Evolutionary conservation across 2,888 invertebrate genomes (phyloP).

Genomic region (Doris montereyensis): DNA sequence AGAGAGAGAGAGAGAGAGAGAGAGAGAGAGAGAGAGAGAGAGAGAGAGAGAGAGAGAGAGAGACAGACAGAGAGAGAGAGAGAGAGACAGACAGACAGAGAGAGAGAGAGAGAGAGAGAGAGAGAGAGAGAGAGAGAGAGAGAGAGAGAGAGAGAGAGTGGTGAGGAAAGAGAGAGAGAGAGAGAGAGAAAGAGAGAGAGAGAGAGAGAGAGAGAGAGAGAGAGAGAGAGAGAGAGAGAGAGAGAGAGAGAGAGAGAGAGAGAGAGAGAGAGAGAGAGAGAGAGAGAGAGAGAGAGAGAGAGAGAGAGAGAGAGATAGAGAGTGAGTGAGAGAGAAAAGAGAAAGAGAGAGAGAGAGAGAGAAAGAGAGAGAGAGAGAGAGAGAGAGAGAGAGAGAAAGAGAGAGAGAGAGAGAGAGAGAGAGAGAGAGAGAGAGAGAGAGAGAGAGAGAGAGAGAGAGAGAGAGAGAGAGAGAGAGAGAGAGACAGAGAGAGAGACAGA

Average conservation of each 20-base stretch:
- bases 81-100: background rate
- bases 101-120: background rate
- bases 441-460: too few species aligned
- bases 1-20: background rate
- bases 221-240: background rate
- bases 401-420: too few species aligned
- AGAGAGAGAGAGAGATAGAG: too few species aligned
- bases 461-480: too few species aligned
- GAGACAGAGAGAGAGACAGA: too few species aligned
- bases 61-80: background rate
- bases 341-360: too few species aligned
- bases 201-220: background rate
- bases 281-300: too few species aligned
- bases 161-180: background rate
- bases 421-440: too few species aligned
- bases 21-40: background rate
- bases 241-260: background rate
- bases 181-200: background rate
- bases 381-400: too few species aligned
- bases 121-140: background rate
- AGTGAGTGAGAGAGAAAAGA: too few species aligned
- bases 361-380: too few species aligned
- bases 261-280: too few species aligned
- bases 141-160: background rate
- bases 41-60: background rate